phyloP scores from a whole-genome alignment of 2,888 invertebrate genomes.

The Standfussiana lucernea region DNA sequence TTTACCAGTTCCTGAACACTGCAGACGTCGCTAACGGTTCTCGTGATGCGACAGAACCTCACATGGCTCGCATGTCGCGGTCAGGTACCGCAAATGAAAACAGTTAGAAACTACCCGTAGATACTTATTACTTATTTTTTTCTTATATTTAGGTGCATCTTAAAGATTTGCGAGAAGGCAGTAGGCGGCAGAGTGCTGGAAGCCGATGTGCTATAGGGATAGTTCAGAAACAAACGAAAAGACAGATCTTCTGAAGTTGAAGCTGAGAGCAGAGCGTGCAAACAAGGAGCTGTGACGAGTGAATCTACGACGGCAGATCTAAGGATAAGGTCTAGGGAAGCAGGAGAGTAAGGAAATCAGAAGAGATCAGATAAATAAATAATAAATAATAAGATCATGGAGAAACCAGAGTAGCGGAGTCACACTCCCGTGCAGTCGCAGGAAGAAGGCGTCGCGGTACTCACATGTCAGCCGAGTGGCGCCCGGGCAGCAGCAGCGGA shows the following conservation, averaged over 20 bases:
- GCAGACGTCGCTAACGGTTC: conserved; percentile 2
- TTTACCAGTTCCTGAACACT: conserved; percentile 35
- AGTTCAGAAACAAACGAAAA: conserved; percentile 16
- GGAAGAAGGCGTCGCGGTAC: conserved; percentile 66
- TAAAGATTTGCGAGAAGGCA: conserved; percentile 16
- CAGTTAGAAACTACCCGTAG: neutral
- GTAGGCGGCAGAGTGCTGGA: conserved; percentile 48
- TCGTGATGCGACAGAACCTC: neutral
- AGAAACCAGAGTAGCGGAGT: neutral
- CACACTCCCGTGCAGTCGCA: neutral
- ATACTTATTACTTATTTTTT: neutral
- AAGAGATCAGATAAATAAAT: too few species aligned
- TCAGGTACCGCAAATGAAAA: neutral
- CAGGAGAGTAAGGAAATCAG: too few species aligned
- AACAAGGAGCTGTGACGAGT: conserved; percentile 1
- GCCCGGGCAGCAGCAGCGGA: conserved; percentile 77
- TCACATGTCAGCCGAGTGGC: conserved; percentile 81
- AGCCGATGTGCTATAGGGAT: conserved; percentile 64
- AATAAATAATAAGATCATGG: too few species aligned
- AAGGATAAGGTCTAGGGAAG: neutral
- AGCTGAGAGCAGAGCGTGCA: conserved; percentile 53
- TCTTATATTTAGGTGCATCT: conserved; percentile 13
- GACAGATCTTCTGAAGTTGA: conserved; percentile 17
- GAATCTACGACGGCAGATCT: conserved; percentile 4
- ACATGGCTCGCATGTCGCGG: neutral